Evolutionary conservation across 2,113 vertebrate genomes (phyloP), one percentile per base, ranked within the genome.

Genomic region (Hiodon alosoides): DNA sequence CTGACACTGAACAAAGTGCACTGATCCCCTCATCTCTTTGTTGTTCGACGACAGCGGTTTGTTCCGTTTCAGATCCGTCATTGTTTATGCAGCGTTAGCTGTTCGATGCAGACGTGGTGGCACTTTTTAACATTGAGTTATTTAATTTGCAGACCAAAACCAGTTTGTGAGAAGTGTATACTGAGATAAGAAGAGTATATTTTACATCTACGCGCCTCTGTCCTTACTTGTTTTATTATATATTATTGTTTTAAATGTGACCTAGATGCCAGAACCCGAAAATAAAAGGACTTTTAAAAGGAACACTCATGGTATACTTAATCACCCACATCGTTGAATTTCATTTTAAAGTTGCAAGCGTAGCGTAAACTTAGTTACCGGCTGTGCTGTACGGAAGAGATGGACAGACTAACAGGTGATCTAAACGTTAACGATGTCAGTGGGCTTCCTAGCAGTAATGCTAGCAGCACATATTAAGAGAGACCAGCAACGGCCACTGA

Each of bases 1-100:
- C 80, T 81, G 80, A 78, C 73, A 80, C 52, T 50, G 79, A 75
- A 82, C 83, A 81, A 86, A 85, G 80, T 74, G 81, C 83, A 86
- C 81, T 82, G 66, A 85, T 74, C 75, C 70, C 31, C 68, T 76
- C 80, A 79, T 78, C 55, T 69, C 79, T 85, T 81, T 85, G 81
- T 79, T 81, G 79, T 76, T 78, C 53, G 77, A 82, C 74, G 16
- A 78, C 8, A 71, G 72, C 76, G 76, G 82, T 85, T 86, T 85
- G 79, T 83, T 79, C 74, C 86, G 78, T 75, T 77, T 83, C 81
- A 77, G 8, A 4, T 2, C 68, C 71, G 50, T 16, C 69, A 48
- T 10, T 16, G 52, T 76, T 74, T 76, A 53, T 66, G 55, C 65
- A 76, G 73, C 80, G 31, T 61, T 52, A 59, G 60, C 73, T 76